Percentiles rank a stretch among this genome's conserved stretches.
Evolutionary conservation across 1,140 invertebrate genomes (phyloP).

Genomic region (Zaprionus davidi): DNA sequence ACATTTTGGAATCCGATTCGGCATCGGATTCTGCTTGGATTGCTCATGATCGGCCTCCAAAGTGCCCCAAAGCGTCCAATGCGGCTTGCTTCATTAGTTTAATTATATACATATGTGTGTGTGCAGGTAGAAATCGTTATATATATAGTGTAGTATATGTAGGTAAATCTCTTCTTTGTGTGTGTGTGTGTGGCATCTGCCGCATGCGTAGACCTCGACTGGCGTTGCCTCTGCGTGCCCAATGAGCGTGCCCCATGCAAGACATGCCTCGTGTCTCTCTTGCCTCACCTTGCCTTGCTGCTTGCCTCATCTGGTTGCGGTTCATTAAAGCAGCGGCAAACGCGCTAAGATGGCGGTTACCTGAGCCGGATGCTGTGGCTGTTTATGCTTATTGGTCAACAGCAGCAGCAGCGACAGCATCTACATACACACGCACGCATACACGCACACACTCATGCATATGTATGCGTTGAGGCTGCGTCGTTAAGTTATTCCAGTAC

Average conservation of each 20-base stretch:
- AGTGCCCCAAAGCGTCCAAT: constrained; percentile 29
- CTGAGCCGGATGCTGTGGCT: constrained; percentile 72
- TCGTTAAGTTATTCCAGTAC: constrained; percentile 82
- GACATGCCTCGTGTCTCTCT: background rate
- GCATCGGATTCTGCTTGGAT: constrained; percentile 25
- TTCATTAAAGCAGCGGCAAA: constrained; percentile 68
- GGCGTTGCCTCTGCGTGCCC: constrained; percentile 4
- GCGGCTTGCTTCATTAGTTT: constrained; percentile 75
- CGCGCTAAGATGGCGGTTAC: constrained; percentile 72
- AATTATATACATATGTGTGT: constrained; percentile 67
- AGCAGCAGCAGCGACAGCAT: constrained; percentile 66
- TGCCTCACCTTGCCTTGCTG: constrained; percentile 10
- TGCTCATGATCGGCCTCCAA: constrained; percentile 26
- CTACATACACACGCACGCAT: constrained; percentile 22
- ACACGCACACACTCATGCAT: constrained; percentile 51
- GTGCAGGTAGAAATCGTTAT: constrained; percentile 27
- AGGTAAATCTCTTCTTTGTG: background rate
- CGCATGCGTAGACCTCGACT: background rate
- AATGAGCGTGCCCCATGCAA: constrained; percentile 5
- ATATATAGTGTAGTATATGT: background rate
- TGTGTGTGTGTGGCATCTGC: background rate
- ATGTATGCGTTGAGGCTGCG: constrained; percentile 69
- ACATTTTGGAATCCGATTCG: constrained; percentile 22
- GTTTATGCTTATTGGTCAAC: constrained; percentile 82
- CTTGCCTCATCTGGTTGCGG: constrained; percentile 32